phyloP scores from a whole-genome alignment of 1,140 invertebrate species.

The Bombus superbus region DNA sequence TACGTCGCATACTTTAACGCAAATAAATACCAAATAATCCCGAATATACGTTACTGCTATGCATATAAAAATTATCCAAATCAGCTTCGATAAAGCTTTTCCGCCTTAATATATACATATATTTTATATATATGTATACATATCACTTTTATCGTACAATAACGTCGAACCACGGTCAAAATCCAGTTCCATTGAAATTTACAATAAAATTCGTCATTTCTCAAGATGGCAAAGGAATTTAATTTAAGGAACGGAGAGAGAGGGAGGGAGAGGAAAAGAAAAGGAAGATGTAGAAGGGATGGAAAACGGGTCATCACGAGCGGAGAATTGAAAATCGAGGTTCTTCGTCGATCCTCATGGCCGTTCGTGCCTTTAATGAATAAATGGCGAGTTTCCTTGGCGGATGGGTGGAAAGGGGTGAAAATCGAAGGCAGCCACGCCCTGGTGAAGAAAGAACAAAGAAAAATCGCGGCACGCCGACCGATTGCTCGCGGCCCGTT shows the following conservation, averaged over 20 bases:
- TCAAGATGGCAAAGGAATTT: constrained; percentile 5
- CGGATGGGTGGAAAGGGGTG: constrained; percentile 45
- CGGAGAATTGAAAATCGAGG: constrained; percentile 42
- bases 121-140: background rate
- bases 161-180: background rate
- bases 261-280: too few species aligned
- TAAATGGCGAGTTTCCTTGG: constrained; percentile 46
- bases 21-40: too few species aligned
- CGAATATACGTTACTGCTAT: too few species aligned
- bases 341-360: constrained; percentile 36
- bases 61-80: too few species aligned
- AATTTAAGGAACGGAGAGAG: background rate
- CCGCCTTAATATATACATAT: background rate
- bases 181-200: background rate
- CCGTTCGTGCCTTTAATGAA: constrained; percentile 50
- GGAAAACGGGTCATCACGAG: constrained; percentile 27
- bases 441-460: constrained; percentile 41
- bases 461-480: constrained; percentile 34
- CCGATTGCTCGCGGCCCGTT: constrained; percentile 17
- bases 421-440: constrained; percentile 57
- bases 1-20: too few species aligned
- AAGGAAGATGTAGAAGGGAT: background rate
- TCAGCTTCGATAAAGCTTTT: too few species aligned
- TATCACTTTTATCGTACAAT: background rate
- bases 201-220: background rate